Evolutionary conservation across 2,888 invertebrate species (phyloP).

Genomic region (Galerucella calmariensis): DNA sequence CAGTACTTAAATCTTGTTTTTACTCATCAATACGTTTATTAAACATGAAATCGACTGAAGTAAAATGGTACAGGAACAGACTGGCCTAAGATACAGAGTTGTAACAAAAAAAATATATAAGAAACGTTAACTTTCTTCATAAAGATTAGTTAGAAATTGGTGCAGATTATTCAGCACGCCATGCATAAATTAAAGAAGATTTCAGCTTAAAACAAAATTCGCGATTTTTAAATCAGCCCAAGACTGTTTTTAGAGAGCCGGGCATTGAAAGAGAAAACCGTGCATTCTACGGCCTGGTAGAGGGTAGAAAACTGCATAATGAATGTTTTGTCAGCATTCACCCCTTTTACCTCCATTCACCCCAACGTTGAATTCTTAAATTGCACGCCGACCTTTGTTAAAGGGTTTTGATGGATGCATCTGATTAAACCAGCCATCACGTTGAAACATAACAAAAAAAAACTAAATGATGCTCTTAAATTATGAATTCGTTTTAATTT

Average conservation of each 20-base stretch:
- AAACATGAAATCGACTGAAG: too few species aligned
- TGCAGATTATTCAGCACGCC: slow-evolving; percentile 2
- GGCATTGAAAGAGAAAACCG: slow-evolving; percentile 22
- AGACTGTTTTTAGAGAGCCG: slow-evolving; percentile 12
- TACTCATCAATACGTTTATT: too few species aligned
- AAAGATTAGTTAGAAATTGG: neutral
- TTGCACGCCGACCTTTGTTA: slow-evolving; percentile 30
- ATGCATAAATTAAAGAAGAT: slow-evolving; percentile 17
- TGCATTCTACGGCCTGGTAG: slow-evolving; percentile 15
- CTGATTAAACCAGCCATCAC: slow-evolving; percentile 22
- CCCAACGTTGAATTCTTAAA: slow-evolving; percentile 30
- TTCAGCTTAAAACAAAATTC: slow-evolving; percentile 13
- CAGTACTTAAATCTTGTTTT: too few species aligned
- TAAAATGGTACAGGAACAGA: too few species aligned
- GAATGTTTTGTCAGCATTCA: slow-evolving; percentile 33
- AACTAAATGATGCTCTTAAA: slow-evolving; percentile 15
- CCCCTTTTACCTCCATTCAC: slow-evolving; percentile 27
- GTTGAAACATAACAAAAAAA: slow-evolving; percentile 9
- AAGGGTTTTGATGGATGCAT: slow-evolving; percentile 32
- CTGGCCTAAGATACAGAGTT: too few species aligned
- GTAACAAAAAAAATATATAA: too few species aligned
- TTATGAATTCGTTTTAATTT: slow-evolving; percentile 6
- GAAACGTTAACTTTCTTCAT: too few species aligned
- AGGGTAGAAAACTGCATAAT: slow-evolving; percentile 30
- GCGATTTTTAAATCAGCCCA: slow-evolving; percentile 20